Conservation (phyloP, 2,797 vertebrate species). For the Pseudotriccus pelzelni region DNA sequence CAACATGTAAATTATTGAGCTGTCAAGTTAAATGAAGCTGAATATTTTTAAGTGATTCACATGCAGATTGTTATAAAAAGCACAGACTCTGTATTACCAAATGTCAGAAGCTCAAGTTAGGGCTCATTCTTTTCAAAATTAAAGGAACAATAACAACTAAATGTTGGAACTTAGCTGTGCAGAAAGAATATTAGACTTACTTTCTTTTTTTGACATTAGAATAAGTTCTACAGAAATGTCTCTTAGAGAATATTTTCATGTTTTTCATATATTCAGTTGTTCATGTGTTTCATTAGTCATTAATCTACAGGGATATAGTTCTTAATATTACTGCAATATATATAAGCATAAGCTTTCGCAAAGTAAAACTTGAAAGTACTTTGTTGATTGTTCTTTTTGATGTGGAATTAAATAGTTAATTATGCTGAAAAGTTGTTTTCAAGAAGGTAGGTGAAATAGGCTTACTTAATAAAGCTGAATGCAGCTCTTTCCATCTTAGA, state of each 20-base stretch:
- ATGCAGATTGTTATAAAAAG: not conserved
- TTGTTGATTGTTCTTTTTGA: not conserved
- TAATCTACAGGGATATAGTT: not conserved
- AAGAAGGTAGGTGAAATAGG: not conserved
- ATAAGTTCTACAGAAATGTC: not conserved
- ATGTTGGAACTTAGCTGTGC: not conserved
- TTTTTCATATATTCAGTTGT: not conserved
- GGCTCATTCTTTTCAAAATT: not conserved
- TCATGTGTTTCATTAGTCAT: not conserved
- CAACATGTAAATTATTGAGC: not conserved
- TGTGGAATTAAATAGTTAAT: not conserved
- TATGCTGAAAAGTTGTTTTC: not conserved
- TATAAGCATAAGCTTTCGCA: not conserved
- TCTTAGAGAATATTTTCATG: not conserved
- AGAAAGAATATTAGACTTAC: not conserved
- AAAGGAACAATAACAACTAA: not conserved
- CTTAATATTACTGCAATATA: not conserved
- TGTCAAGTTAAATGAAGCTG: slow-evolving; percentile 11
- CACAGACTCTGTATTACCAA: not conserved
- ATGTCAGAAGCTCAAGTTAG: not conserved
- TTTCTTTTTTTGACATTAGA: not conserved
- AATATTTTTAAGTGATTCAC: slow-evolving; percentile 21
- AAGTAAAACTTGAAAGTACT: not conserved
- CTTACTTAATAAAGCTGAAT: not conserved
- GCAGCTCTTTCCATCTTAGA: not conserved